Conservation (phyloP, 2,113 vertebrate genomes). For the Progne subis region DNA sequence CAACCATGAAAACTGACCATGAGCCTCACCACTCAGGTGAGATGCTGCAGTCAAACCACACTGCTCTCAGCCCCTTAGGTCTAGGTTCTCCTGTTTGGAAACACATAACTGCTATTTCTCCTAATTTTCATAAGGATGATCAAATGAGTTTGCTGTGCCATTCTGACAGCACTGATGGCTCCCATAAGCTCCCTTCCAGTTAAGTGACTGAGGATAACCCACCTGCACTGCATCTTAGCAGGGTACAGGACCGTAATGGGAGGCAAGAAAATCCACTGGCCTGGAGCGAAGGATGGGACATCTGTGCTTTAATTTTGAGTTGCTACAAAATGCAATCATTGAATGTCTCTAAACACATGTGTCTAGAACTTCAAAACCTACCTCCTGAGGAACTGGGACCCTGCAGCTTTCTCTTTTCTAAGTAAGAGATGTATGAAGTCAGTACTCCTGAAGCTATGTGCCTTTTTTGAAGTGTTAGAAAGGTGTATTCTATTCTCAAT, state of each 20-base stretch:
- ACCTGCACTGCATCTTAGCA: not conserved
- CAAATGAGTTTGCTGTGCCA: not conserved
- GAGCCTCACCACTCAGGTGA: not conserved
- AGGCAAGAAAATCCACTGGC: not conserved
- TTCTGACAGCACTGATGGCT: not conserved
- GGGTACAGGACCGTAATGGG: not conserved
- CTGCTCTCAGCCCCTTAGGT: not conserved
- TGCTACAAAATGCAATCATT: not conserved
- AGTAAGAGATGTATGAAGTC: not conserved
- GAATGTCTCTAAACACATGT: accelerated
- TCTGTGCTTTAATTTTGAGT: accelerated
- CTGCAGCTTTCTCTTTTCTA: not conserved
- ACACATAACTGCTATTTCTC: not conserved
- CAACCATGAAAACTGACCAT: not conserved
- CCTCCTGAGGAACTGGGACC: not conserved
- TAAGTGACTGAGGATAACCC: not conserved
- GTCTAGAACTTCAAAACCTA: not conserved
- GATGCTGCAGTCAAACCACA: not conserved
- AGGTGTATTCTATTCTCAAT: not conserved
- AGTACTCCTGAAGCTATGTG: not conserved
- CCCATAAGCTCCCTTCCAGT: not conserved
- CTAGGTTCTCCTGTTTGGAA: not conserved
- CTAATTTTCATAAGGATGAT: not conserved
- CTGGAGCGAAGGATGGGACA: accelerated
- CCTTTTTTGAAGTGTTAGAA: not conserved